Percentiles rank a stretch among this genome's conserved stretches.
These are phyloP conservation scores for Bettongia penicillata DNA, from an alignment of 2,113 vertebrate species.

Conservation along the genomic window DNA sequence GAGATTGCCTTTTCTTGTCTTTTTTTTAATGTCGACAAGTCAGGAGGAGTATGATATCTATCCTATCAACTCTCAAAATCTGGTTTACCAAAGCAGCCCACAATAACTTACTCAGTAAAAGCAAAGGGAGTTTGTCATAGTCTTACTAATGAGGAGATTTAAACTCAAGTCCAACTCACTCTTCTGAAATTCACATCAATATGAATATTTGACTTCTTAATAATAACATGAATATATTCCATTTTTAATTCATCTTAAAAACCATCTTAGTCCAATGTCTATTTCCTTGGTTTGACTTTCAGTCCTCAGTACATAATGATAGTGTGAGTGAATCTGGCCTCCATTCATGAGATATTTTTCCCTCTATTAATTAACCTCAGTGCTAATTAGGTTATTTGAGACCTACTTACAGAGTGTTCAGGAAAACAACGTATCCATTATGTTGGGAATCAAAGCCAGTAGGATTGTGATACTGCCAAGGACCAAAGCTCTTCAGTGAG, in stretches of 20 bases:
- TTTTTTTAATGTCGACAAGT: constrained; percentile 30
- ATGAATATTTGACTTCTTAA: constrained; percentile 63
- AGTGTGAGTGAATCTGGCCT: constrained; percentile 19
- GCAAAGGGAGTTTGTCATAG: constrained; percentile 47
- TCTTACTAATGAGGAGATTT: constrained; percentile 66
- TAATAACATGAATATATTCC: constrained; percentile 60
- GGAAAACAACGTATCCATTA: constrained; percentile 76
- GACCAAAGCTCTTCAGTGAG: constrained; percentile 76
- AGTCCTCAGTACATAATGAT: constrained; percentile 25
- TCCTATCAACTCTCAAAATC: not conserved
- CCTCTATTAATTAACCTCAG: constrained; percentile 72
- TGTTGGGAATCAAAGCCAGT: constrained; percentile 76
- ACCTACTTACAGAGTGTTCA: constrained; percentile 60
- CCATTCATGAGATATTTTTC: constrained; percentile 51
- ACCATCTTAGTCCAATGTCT: not conserved
- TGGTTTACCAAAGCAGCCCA: not conserved
- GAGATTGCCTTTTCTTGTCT: not conserved
- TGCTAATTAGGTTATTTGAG: constrained; percentile 71
- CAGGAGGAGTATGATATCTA: not conserved
- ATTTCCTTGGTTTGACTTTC: constrained; percentile 38
- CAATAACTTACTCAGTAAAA: not conserved
- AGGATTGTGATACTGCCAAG: constrained; percentile 71
- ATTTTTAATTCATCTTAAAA: constrained; percentile 70
- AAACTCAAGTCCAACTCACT: constrained; percentile 59
- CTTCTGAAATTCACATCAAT: constrained; percentile 53